Percentiles rank a stretch among this genome's conserved stretches.
These are phyloP conservation scores for Chaetodon auriga DNA, from an alignment of 2,113 vertebrate species.

Conservation along the genomic window DNA sequence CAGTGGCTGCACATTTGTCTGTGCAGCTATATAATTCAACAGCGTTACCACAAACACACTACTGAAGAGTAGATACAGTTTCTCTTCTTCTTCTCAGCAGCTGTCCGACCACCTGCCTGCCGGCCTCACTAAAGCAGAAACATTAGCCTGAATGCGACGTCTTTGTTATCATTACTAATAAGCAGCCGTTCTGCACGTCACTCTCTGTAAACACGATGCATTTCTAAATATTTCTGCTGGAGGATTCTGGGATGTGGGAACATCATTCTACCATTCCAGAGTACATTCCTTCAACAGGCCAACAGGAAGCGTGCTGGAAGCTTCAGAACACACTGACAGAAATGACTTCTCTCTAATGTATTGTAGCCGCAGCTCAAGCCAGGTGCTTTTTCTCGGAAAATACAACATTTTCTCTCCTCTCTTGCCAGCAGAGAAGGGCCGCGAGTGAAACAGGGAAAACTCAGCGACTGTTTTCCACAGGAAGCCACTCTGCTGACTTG, in stretches of 20 bases:
- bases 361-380: slow-evolving; percentile 36
- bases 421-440: slow-evolving; percentile 4
- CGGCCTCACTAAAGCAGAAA: slow-evolving; percentile 21
- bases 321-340: slow-evolving; percentile 48
- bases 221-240: slow-evolving; percentile 50
- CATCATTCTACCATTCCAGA: slow-evolving; percentile 66
- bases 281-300: slow-evolving; percentile 58
- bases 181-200: slow-evolving; percentile 6
- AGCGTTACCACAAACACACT: slow-evolving; percentile 21
- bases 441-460: slow-evolving; percentile 28
- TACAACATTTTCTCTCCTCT: slow-evolving; percentile 21
- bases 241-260: slow-evolving; percentile 50
- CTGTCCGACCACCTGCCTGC: slow-evolving; percentile 63
- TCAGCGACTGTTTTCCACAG: slow-evolving; percentile 45
- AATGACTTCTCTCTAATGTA: slow-evolving; percentile 54
- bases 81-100: slow-evolving; percentile 45
- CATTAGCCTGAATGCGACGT: slow-evolving; percentile 23
- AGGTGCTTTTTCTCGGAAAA: slow-evolving; percentile 53
- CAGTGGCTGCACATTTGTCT: slow-evolving; percentile 1
- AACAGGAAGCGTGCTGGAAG: slow-evolving; percentile 65
- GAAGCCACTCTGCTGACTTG: slow-evolving; percentile 56
- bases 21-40: slow-evolving; percentile 16
- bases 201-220: slow-evolving; percentile 52
- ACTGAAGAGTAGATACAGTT: slow-evolving; percentile 23
- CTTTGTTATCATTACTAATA: slow-evolving; percentile 46